Evolutionary conservation across 1,140 invertebrate genomes (phyloP), one percentile per base, ranked within the genome.

Genomic region (Charaxes varanes): DNA sequence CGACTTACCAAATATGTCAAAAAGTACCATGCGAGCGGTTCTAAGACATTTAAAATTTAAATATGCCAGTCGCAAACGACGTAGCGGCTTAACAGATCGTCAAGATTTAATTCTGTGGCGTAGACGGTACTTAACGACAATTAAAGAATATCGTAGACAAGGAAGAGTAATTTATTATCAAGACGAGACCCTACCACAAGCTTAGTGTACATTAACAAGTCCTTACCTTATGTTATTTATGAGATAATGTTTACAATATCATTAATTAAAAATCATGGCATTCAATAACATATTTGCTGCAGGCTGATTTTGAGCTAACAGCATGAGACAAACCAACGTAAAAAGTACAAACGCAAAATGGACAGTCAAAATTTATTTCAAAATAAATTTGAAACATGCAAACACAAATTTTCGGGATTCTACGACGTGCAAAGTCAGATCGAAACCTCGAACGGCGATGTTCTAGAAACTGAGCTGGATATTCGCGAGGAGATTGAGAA

Each of bases 361-460:
- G n/a, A n/a, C n/a, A n/a, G n/a, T n/a, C n/a, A n/a, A n/a, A n/a
- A n/a, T n/a, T n/a, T n/a, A n/a, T n/a, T n/a, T n/a, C n/a, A n/a
- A n/a, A n/a, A n/a, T n/a, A n/a, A n/a, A n/a, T n/a, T n/a, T n/a
- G n/a, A n/a, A n/a, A n/a, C n/a, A n/a, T n/a, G n/a, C n/a, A n/a
- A n/a, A n/a, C n/a, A n/a, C n/a, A n/a, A n/a, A n/a, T n/a, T n/a
- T n/a, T n/a, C n/a, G n/a, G n/a, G n/a, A n/a, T n/a, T n/a, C n/a
- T n/a, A n/a, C n/a, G n/a, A n/a, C n/a, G n/a, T n/a, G n/a, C n/a
- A n/a, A n/a, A n/a, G n/a, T n/a, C n/a, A n/a, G n/a, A 31, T 31
- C 28, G 28, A 31, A 18, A 31, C n/a, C 15, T 31, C 15, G 28
- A 31, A 17, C 28, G 15, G 28, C 15, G 28, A 31, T 18, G n/a